Base-by-base conservation (phyloP, 2,888 invertebrate species). In the Tipula unca region DNA sequence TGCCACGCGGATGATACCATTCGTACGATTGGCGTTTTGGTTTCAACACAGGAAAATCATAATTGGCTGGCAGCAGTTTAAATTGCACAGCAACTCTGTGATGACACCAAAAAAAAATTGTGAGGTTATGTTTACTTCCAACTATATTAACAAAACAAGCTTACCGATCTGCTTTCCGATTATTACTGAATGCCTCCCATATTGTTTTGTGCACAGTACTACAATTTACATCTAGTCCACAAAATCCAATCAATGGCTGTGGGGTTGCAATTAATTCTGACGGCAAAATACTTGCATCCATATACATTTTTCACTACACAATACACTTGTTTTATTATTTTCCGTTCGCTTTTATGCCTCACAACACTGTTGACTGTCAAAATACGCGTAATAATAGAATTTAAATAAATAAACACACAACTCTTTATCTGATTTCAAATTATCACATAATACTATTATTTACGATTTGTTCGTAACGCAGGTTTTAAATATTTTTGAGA, bases 1-100 rank as follows among this genome's bases (percentile, higher is more conserved):
- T 96, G 13, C 99, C 99, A 90, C 96, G 96, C 0, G 97, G 97
- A 88, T 97, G 95, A 90, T 98, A 98, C 96, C 97, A 97, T 89
- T 98, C 98, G 90, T 98, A 98, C 0, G 97, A 96, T 89, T 95
- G 95, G 87, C 97, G 93, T 92, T 97, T 96, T 4, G 96, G 95
- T 90, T 97, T 97, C 6, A 95, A 94, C 36, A 95, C 93, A 4
- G 98, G 97, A 90, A 98, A 98, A 88, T 96, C 96, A 91, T 97
- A 95, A 39, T 95, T 95, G 87, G 94, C 94, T 87, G 94, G 93
- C 86, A 98, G 93, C 86, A 97, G 91, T 90, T 96, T 96, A 91
- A 97, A 97, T 88, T 95, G 94, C 86, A 99, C 94, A 0, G 96
- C 94, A 83, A 96, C 94, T 88, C 97, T 93, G 87, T 48, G 48